Evolutionary conservation across 1,140 invertebrate genomes (phyloP), one percentile per base, ranked within the genome.

Genomic region (Bombus pascuorum): DNA sequence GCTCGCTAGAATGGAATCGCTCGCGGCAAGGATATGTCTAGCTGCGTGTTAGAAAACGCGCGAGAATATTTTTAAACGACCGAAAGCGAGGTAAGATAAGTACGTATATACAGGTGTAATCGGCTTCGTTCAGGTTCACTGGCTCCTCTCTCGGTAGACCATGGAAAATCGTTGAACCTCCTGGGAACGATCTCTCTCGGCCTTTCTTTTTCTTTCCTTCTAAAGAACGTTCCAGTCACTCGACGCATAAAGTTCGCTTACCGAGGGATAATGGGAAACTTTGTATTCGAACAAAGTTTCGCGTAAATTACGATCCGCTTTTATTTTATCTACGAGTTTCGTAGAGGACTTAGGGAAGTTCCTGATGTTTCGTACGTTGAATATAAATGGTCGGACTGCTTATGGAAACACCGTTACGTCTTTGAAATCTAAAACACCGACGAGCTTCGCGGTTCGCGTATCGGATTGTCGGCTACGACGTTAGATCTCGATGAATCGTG

Each of bases 51-150:
- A 28, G 8, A 25, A 59, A 28, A 59, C 25, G 57, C 25, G 62
- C 62, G 12, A 65, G 28, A n/a, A 32, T 15, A 32, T 15, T 15
- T 15, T n/a, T 2, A 53, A 53, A 22, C 18, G 18, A 53, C 22
- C 47, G 18, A 53, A 53, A 53, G 47, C 47, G 18, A 53, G 47
- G 47, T 53, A 53, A 53, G 47, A 53, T 18, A 13, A 53, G 18
- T 22, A 53, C 47, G 47, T 53, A 53, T 53, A 53, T 22, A 74
- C 83, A 82, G 87, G 84, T 89, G 88, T 74, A 47, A 81, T 85
- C 83, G 47, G 22, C 44, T 28, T 62, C 28, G 76, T 89, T 87
- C 79, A 78, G 87, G 87, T 88, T 81, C 32, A 68, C 34, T 10
- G 34, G 32, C 83, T 88, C 18, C 85, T 77, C 53, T 72, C 47